A percentile compares a stretch with the other conserved stretches of the same genome.
These are phyloP conservation scores for Otolemur garnettii DNA, from an alignment of 2,113 vertebrate genomes.

Conservation along the genomic window DNA sequence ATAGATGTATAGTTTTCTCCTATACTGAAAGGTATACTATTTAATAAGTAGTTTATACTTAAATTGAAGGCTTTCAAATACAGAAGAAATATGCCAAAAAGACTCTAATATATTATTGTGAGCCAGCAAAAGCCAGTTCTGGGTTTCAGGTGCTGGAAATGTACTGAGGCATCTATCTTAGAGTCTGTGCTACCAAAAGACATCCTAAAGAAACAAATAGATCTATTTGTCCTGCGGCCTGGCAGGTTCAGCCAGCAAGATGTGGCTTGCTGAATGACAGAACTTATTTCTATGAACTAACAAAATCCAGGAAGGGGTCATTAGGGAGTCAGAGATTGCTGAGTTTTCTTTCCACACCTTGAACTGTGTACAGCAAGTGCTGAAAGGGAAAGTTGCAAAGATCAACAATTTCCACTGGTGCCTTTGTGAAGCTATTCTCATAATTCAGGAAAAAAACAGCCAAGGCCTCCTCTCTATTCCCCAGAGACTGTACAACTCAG, in stretches of 20 bases:
- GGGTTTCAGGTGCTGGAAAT: slow-evolving; percentile 52
- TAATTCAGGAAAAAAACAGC: not conserved
- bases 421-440: not conserved
- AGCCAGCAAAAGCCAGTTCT: slow-evolving; percentile 36
- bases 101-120: slow-evolving; percentile 44
- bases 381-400: slow-evolving; percentile 39
- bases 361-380: not conserved
- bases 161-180: slow-evolving; percentile 53
- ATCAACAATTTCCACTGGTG: slow-evolving; percentile 44
- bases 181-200: slow-evolving; percentile 41
- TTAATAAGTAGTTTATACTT: slow-evolving; percentile 32
- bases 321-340: slow-evolving; percentile 11
- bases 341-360: slow-evolving; percentile 58
- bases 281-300: slow-evolving; percentile 69
- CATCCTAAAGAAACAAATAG: slow-evolving; percentile 64
- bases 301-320: slow-evolving; percentile 49
- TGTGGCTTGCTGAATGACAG: slow-evolving; percentile 68
- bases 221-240: slow-evolving; percentile 63
- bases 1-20: not conserved
- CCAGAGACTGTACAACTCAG: not conserved
- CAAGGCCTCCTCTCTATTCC: not conserved
- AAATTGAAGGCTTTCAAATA: slow-evolving; percentile 15
- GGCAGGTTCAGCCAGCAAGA: slow-evolving; percentile 5
- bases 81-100: slow-evolving; percentile 13
- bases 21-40: not conserved